Conservation (phyloP, 30 jellyfish, hydroid and myxozoan species). For the Chrysaora quinquecirrha region DNA sequence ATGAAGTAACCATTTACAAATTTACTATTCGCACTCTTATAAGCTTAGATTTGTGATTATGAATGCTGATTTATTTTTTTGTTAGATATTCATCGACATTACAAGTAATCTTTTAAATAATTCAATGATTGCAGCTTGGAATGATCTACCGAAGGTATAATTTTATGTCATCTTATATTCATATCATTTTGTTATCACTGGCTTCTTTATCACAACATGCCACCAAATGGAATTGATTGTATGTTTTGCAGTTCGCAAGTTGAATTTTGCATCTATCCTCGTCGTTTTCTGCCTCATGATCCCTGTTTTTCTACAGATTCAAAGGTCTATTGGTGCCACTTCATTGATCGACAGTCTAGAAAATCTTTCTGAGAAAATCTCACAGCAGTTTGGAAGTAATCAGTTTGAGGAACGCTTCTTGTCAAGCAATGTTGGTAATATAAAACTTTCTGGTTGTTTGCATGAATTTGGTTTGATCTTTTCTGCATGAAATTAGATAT, state of each 20-base stretch:
- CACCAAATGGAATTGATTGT: too few species aligned
- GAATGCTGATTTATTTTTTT: too few species aligned
- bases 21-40: too few species aligned
- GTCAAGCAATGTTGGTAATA: conserved; percentile 46
- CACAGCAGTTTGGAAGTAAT: not conserved
- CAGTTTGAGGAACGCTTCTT: not conserved
- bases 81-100: conserved; percentile 40
- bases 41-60: too few species aligned
- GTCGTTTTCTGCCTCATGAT: too few species aligned
- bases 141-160: conserved; percentile 68
- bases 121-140: conserved; percentile 58
- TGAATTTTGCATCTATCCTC: too few species aligned
- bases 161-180: too few species aligned
- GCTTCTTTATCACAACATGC: not conserved
- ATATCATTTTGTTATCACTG: not conserved
- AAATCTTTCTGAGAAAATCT: conserved; percentile 39
- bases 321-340: conserved; percentile 36
- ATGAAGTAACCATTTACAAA: too few species aligned
- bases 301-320: conserved; percentile 11
- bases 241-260: too few species aligned
- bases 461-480: too few species aligned
- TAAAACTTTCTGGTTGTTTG: too few species aligned
- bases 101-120: conserved; percentile 61
- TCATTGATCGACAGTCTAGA: conserved; percentile 48
- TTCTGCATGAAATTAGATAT: too few species aligned